Conservation (phyloP, 2,797 vertebrate species). For the Sebastiscus albofasciatus region DNA sequence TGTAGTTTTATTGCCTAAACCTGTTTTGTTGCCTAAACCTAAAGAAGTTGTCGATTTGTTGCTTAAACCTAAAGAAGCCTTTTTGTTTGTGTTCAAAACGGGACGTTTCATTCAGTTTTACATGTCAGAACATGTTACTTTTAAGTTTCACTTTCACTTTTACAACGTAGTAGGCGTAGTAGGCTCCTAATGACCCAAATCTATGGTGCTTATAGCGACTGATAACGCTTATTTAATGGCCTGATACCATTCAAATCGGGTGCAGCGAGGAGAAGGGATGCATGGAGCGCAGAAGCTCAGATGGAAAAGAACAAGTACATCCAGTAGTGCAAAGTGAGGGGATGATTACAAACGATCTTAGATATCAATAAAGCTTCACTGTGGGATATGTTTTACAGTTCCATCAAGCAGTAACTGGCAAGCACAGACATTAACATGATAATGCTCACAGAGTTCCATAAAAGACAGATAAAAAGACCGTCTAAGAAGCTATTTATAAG, state of each 20-base stretch:
- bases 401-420: not conserved
- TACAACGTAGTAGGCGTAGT: rapidly evolving
- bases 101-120: no score
- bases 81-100: no score
- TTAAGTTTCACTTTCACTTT: no score
- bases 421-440: not conserved
- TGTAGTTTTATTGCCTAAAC: no score
- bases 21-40: no score
- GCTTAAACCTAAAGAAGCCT: no score
- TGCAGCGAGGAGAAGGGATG: not conserved
- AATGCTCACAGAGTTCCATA: not conserved
- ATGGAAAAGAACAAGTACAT: not conserved
- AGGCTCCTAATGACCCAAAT: no score
- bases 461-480: not conserved
- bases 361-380: not conserved
- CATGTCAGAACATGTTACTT: no score
- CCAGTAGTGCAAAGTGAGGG: not conserved
- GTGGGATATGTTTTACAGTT: not conserved
- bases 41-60: no score
- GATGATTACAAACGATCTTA: not conserved
- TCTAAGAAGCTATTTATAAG: not conserved
- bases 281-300: not conserved
- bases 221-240: no score
- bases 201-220: no score
- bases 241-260: no score